Base-by-base conservation (phyloP, 2,888 invertebrate genomes). In the Heliconius hortense region DNA sequence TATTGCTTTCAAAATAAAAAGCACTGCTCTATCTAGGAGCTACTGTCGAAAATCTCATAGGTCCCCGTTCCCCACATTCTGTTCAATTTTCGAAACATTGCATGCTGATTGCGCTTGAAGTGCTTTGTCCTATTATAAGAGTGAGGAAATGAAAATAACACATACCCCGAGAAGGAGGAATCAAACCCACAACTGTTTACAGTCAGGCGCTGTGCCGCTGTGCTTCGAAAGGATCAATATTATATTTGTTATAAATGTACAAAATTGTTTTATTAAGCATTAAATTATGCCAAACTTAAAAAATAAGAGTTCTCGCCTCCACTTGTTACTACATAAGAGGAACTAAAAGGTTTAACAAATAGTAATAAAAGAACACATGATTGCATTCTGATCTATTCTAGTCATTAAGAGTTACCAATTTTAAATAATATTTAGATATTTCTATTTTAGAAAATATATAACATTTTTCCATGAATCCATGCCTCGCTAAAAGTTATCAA, bases 261-360 rank as follows among this genome's bases (percentile, higher is more conserved):
- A 76, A 79, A 79, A 77, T 76, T 77, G 77, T 79, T 76, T 79
- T 74, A 79, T 76, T 70, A 43, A 64, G 43, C 59, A 71, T 76
- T 77, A 13, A 67, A 63, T 72, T 72, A 78, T 62, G 53, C 56
- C 75, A 74, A 77, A 79, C 80, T 78, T 79, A 79, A 78, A 81
- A 72, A 72, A 66, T 73, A 78, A 66, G 80, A 81, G 80, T 77
- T 77, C 74, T 70, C 73, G 39, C 63, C 76, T 78, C 78, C 78
- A 63, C 70, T 67, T 76, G 62, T 72, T 76, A 79, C 76, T 81
- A 80, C 78, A 79, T 82, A 81, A 80, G 81, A 84, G 84, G 84
- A 84, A 84, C 84, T 81, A 80, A 79, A 76, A 74, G 69, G 75
- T 80, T 81, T 82, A 82, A 82, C 83, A 83, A 82, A 82, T 81